Conservation (phyloP, 2,113 vertebrate genomes). For the Syngnathoides biaculeatus region DNA sequence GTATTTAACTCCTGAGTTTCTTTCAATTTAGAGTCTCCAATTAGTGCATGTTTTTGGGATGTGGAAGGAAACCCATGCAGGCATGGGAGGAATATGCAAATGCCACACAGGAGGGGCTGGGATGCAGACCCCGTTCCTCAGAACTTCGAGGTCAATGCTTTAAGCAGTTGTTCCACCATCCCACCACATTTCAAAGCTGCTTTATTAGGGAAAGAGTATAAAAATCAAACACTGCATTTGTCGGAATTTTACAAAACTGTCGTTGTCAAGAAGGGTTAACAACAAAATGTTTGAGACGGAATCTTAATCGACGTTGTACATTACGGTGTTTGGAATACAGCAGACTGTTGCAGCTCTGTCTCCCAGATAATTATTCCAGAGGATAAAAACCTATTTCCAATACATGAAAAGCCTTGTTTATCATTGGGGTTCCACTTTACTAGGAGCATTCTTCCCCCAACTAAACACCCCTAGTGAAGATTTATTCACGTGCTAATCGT, state of each 20-base stretch:
- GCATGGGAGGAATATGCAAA: too few species aligned
- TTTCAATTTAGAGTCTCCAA: too few species aligned
- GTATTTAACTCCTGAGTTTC: too few species aligned
- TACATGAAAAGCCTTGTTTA: conserved; percentile 12
- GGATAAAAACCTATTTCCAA: background rate
- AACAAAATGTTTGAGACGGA: background rate
- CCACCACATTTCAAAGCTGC: background rate
- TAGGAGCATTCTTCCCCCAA: conserved; percentile 28
- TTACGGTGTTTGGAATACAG: background rate
- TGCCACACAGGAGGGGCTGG: too few species aligned
- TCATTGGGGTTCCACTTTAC: conserved; percentile 21
- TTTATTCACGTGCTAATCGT: conserved; percentile 61
- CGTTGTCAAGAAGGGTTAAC: background rate
- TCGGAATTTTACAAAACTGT: background rate
- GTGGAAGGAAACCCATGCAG: too few species aligned
- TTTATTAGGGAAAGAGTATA: background rate
- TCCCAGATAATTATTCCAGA: conserved; percentile 2
- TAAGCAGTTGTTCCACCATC: too few species aligned
- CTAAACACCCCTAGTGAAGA: conserved; percentile 38
- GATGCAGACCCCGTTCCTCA: too few species aligned
- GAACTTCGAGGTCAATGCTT: too few species aligned
- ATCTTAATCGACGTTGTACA: background rate
- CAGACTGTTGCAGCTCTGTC: background rate
- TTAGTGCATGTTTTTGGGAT: too few species aligned
- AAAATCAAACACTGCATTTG: background rate